Evolutionary conservation across 2,113 vertebrate genomes (phyloP).

Genomic region (Stigmatopora nigra): DNA sequence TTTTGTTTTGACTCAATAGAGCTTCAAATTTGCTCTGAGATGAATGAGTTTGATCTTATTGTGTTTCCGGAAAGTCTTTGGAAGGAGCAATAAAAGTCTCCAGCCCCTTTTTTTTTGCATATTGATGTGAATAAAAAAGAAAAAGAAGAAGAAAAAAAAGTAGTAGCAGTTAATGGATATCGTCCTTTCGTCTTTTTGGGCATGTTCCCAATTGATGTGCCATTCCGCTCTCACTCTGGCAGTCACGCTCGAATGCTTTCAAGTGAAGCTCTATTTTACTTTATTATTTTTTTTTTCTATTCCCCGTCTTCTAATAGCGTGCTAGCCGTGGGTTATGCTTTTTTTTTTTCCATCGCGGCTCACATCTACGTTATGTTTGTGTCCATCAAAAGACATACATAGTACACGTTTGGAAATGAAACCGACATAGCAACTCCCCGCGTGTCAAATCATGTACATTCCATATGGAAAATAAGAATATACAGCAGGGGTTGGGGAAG

Average conservation of each 20-base stretch:
- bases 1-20: slow-evolving; percentile 42
- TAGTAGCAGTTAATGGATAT: slow-evolving; percentile 50
- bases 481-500: too few relatives aligned
- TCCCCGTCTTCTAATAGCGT: slow-evolving; percentile 34
- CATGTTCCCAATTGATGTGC: slow-evolving; percentile 49
- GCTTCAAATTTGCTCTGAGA: slow-evolving; percentile 29
- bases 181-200: slow-evolving; percentile 52
- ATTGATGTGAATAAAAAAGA: slow-evolving; percentile 39
- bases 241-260: slow-evolving; percentile 49
- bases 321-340: slow-evolving; percentile 49
- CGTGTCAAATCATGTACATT: slow-evolving; percentile 64
- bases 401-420: slow-evolving; percentile 54
- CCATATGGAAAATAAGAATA: slow-evolving; percentile 47
- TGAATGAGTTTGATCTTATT: slow-evolving; percentile 48
- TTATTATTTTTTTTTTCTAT: slow-evolving; percentile 58
- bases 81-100: slow-evolving; percentile 34
- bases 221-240: slow-evolving; percentile 34
- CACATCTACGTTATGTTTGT: slow-evolving; percentile 53
- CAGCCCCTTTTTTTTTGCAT: slow-evolving; percentile 48
- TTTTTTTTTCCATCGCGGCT: slow-evolving; percentile 44
- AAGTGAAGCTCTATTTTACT: slow-evolving; percentile 66
- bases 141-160: slow-evolving; percentile 3
- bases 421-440: slow-evolving; percentile 31
- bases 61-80: slow-evolving; percentile 44
- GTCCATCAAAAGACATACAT: slow-evolving; percentile 43